Evolutionary conservation across 2,797 vertebrate genomes (phyloP).

Genomic region (Alosa sapidissima): DNA sequence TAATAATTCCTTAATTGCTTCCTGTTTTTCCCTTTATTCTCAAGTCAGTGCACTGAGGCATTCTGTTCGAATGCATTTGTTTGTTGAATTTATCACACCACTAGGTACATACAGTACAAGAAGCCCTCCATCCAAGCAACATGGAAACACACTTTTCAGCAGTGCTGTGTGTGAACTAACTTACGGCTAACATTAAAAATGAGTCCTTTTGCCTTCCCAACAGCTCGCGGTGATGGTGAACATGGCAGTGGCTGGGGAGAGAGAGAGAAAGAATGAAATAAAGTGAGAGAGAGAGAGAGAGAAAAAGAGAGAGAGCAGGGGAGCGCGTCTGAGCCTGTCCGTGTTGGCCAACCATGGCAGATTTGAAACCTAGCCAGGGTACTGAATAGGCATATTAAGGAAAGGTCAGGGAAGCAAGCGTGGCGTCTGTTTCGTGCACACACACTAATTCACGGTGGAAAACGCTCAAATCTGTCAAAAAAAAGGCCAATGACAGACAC

Average conservation of each 20-base stretch:
- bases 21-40: not conserved
- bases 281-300: not conserved
- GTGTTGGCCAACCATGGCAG: conserved; percentile 29
- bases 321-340: not conserved
- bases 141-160: not conserved
- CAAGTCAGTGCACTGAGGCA: not conserved
- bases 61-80: not conserved
- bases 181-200: not conserved
- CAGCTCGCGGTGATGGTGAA: not conserved
- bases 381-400: conserved; percentile 44
- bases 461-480: conserved; percentile 38
- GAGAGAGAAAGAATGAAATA: not conserved
- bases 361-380: conserved; percentile 42
- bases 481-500: conserved; percentile 28
- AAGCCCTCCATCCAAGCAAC: not conserved
- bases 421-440: conserved; percentile 37
- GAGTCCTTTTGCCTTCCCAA: not conserved
- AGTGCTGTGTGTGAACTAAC: not conserved
- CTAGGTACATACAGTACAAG: not conserved
- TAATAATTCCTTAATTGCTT: not conserved
- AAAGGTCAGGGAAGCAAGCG: conserved; percentile 49
- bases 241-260: not conserved
- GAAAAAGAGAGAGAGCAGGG: not conserved
- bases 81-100: not conserved
- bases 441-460: conserved; percentile 41